Evolutionary conservation across 2,888 invertebrate species (phyloP).

Genomic region (Hofmannophila pseudospretella): DNA sequence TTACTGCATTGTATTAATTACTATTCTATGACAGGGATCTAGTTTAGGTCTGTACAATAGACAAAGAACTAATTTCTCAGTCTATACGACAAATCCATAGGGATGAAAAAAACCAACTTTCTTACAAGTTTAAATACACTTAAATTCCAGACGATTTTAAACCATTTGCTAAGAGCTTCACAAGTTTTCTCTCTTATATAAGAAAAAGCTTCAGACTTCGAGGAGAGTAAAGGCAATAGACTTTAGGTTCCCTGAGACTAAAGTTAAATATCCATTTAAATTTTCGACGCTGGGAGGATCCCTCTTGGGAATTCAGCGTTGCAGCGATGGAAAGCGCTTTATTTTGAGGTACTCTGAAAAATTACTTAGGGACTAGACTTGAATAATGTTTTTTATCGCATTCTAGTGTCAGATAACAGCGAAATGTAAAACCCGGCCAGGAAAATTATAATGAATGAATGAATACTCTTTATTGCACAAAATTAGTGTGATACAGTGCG

Average conservation of each 20-base stretch:
- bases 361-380: no score
- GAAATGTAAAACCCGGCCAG: no score
- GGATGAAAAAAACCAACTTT: constrained; percentile 21
- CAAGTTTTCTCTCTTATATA: constrained; percentile 47
- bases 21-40: background rate
- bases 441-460: no score
- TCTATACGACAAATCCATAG: background rate
- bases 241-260: constrained; percentile 70
- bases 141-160: constrained; percentile 58
- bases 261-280: constrained; percentile 78
- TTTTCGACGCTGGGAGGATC: constrained; percentile 54
- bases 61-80: constrained; percentile 14
- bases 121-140: constrained; percentile 31
- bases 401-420: no score
- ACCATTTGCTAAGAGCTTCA: constrained; percentile 65
- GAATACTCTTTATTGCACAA: no score
- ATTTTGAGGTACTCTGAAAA: constrained; percentile 8
- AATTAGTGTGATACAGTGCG: no score
- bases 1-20: no score
- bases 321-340: constrained; percentile 49
- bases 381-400: no score
- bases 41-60: no score
- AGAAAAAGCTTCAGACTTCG: constrained; percentile 43
- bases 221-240: constrained; percentile 63
- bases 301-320: constrained; percentile 52